phyloP scores from a whole-genome alignment of 1,140 invertebrate genomes.

The Tribolium castaneum region DNA sequence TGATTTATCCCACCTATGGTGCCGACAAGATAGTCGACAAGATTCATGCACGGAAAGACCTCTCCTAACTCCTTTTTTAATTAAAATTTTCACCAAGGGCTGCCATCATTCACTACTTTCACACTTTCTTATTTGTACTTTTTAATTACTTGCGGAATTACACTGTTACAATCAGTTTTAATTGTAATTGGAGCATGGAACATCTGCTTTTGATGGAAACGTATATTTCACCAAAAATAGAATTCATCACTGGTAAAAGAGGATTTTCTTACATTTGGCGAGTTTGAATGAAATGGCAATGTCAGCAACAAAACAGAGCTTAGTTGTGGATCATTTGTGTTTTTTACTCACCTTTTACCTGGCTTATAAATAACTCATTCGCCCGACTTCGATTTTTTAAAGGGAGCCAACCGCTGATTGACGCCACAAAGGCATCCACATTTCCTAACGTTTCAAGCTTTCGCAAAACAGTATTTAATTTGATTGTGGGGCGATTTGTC shows the following conservation, averaged over 20 bases:
- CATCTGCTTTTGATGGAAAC: not conserved
- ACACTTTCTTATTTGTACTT: not conserved
- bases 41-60: not conserved
- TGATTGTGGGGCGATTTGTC: not conserved
- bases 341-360: not conserved
- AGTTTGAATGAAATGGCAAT: not conserved
- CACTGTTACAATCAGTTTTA: not conserved
- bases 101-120: not conserved
- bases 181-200: not conserved
- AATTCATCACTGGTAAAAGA: not conserved
- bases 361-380: not conserved
- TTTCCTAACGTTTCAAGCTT: no score
- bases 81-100: not conserved
- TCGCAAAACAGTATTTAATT: not conserved
- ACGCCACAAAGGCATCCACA: no score
- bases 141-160: not conserved
- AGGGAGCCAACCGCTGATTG: not conserved
- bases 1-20: not conserved
- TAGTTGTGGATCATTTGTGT: not conserved
- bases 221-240: not conserved
- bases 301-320: not conserved
- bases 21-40: conserved; percentile 9
- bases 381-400: not conserved
- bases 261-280: not conserved
- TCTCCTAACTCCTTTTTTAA: not conserved